These are phyloP conservation scores for Athetis lepigone DNA, from an alignment of 2,888 invertebrate species.

Conservation along the genomic window DNA sequence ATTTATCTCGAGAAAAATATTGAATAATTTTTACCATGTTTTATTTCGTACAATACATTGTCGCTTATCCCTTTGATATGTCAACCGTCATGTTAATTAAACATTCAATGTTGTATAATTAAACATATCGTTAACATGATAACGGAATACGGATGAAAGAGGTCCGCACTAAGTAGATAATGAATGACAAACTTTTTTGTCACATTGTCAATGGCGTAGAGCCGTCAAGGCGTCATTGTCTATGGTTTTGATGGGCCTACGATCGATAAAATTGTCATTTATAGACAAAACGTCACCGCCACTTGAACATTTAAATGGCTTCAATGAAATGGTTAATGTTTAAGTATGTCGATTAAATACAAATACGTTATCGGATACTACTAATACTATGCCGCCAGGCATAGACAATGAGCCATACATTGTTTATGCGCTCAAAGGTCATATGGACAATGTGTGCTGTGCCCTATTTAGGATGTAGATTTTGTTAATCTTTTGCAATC, in stretches of 20 bases:
- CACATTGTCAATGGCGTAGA: conserved; percentile 6
- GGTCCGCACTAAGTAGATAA: conserved; percentile 23
- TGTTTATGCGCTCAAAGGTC: too few species aligned
- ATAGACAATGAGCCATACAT: too few species aligned
- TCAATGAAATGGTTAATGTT: not conserved
- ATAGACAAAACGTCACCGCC: conserved; percentile 4
- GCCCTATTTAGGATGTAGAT: too few species aligned
- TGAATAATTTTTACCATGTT: conserved; percentile 30
- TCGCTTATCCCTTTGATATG: conserved; percentile 25
- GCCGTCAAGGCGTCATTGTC: conserved; percentile 37
- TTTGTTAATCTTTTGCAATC: too few species aligned
- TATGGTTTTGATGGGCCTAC: conserved; percentile 18
- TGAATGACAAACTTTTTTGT: conserved; percentile 34
- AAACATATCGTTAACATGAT: conserved; percentile 23
- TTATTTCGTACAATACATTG: not conserved
- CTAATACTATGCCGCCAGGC: not conserved
- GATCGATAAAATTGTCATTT: conserved; percentile 37
- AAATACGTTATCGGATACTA: not conserved
- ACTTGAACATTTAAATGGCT: not conserved
- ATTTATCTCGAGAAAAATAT: conserved; percentile 12
- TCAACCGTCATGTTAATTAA: conserved; percentile 12
- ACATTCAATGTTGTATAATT: conserved; percentile 10
- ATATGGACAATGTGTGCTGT: too few species aligned
- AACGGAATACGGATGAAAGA: conserved; percentile 28
- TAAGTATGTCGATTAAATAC: not conserved